These are phyloP conservation scores for Arge pagana DNA, from an alignment of 2,888 invertebrate species.

Conservation along the genomic window DNA sequence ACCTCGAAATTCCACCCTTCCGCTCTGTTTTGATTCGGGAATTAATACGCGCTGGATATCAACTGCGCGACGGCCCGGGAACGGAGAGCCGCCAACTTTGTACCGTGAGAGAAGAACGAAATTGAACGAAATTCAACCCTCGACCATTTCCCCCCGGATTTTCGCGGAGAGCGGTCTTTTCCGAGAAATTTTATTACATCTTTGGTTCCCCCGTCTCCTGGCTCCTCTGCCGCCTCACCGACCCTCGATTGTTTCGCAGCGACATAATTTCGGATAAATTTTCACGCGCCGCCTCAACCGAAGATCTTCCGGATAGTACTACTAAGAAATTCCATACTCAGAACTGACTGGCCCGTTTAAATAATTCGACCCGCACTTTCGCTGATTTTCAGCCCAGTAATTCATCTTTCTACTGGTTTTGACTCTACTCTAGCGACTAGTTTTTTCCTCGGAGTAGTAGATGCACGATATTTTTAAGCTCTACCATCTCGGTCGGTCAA, in stretches of 20 bases:
- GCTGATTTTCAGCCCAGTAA: too few species aligned
- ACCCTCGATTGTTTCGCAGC: slow-evolving; percentile 20
- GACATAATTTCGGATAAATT: slow-evolving; percentile 17
- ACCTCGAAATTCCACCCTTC: slow-evolving; percentile 15
- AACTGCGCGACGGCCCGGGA: neutral
- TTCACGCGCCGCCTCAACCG: slow-evolving; percentile 8
- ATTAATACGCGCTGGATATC: slow-evolving; percentile 13
- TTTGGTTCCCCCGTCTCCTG: neutral
- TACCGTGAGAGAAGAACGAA: too few species aligned
- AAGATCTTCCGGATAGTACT: too few species aligned
- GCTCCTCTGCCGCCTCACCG: slow-evolving; percentile 9
- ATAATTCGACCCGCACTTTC: neutral
- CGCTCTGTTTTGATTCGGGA: slow-evolving; percentile 19
- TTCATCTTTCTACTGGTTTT: too few species aligned
- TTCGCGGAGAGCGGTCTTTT: slow-evolving; percentile 15
- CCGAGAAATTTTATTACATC: slow-evolving; percentile 12
- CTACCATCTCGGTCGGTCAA: too few species aligned
- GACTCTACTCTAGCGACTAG: too few species aligned
- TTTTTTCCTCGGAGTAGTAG: too few species aligned
- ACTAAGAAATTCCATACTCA: slow-evolving; percentile 11
- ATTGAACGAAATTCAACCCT: slow-evolving; percentile 15
- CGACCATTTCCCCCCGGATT: slow-evolving; percentile 12
- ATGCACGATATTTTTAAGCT: too few species aligned
- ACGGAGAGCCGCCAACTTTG: too few species aligned
- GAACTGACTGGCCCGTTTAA: neutral